Conservation (phyloP, 2,888 invertebrate species). For the Parnassius orleans region DNA sequence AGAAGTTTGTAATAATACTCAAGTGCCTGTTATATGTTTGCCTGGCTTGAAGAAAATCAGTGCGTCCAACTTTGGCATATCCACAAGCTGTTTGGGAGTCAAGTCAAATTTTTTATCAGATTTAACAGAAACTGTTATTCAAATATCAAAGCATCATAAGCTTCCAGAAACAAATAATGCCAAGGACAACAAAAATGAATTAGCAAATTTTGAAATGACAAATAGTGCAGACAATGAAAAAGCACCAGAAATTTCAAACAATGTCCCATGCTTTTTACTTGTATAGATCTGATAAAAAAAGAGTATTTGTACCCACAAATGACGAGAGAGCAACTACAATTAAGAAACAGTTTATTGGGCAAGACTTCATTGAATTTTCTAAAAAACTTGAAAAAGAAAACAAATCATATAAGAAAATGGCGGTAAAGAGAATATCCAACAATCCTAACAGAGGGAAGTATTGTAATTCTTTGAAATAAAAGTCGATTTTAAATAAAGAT, state of each 20-base stretch:
- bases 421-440: slow-evolving; percentile 62
- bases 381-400: slow-evolving; percentile 36
- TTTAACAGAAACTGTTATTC: slow-evolving; percentile 39
- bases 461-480: slow-evolving; percentile 24
- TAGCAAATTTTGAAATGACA: slow-evolving; percentile 22
- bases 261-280: slow-evolving; percentile 43
- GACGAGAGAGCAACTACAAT: slow-evolving; percentile 29
- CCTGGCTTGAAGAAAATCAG: slow-evolving; percentile 50
- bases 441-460: slow-evolving; percentile 62
- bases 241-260: background rate
- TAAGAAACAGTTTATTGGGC: slow-evolving; percentile 49
- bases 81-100: slow-evolving; percentile 66
- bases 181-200: slow-evolving; percentile 21
- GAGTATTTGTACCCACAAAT: slow-evolving; percentile 57
- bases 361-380: slow-evolving; percentile 59
- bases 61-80: slow-evolving; percentile 58
- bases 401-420: slow-evolving; percentile 60
- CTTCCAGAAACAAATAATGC: slow-evolving; percentile 7
- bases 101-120: slow-evolving; percentile 45
- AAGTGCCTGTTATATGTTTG: slow-evolving; percentile 63
- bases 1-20: slow-evolving; percentile 48
- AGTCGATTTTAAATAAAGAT: slow-evolving; percentile 33
- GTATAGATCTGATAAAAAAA: slow-evolving; percentile 56
- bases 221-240: slow-evolving; percentile 26
- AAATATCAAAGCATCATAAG: slow-evolving; percentile 44